Conservation (phyloP, 2,797 vertebrate species). For the Iguana delicatissima region DNA sequence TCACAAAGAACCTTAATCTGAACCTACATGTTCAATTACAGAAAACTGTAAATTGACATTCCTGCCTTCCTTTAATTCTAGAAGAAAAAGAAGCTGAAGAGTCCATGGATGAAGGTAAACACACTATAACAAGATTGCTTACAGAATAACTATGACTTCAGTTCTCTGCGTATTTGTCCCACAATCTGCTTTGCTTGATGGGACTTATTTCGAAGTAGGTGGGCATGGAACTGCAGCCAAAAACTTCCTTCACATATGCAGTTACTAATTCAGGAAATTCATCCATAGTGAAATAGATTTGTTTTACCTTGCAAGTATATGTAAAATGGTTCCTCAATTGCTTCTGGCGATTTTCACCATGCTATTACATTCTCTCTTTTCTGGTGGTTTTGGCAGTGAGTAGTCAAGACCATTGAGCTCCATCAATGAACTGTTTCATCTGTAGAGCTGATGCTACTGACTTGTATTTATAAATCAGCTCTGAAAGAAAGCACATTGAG, state of each 20-base stretch:
- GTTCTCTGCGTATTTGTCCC: background rate
- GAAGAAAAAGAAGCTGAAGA: constrained; percentile 63
- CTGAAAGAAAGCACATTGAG: background rate
- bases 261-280: background rate
- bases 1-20: background rate
- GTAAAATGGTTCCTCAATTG: too few species aligned
- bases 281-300: background rate
- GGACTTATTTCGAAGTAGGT: too few species aligned
- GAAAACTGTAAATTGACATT: constrained; percentile 4
- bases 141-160: background rate
- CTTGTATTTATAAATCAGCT: background rate
- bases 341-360: background rate
- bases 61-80: constrained; percentile 58
- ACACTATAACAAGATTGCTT: background rate
- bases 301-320: too few species aligned
- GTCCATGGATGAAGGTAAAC: constrained; percentile 76
- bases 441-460: background rate
- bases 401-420: background rate
- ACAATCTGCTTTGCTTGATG: background rate
- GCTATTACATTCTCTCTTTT: background rate
- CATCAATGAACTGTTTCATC: background rate
- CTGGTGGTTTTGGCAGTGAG: background rate
- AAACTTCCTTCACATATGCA: background rate
- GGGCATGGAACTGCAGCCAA: too few species aligned
- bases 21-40: constrained; percentile 7